Percentiles rank a stretch among this genome's conserved stretches.
Conservation (phyloP, 2,888 invertebrate genomes). For the Pterostichus niger region DNA sequence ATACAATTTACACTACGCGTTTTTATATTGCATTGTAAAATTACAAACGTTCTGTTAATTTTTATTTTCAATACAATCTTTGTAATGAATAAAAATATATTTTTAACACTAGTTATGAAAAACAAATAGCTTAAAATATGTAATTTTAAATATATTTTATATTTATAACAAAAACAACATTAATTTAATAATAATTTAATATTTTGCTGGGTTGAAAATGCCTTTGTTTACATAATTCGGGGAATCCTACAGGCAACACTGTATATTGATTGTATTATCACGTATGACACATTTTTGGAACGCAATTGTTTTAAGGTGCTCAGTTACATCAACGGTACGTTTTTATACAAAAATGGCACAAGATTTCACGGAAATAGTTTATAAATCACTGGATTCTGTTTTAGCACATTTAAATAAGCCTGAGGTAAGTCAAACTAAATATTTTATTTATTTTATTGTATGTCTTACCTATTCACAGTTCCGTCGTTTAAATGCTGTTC, state of each 20-base stretch:
- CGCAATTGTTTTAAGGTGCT: conserved; percentile 14
- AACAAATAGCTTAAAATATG: too few species aligned
- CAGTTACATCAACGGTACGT: background rate
- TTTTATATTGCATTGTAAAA: too few species aligned
- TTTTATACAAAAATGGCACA: conserved; percentile 36
- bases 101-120: too few species aligned
- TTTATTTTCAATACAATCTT: too few species aligned
- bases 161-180: background rate
- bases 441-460: conserved; percentile 4
- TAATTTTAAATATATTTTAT: background rate
- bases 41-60: too few species aligned
- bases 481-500: conserved; percentile 69
- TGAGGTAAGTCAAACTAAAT: conserved; percentile 68
- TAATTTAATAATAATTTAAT: conserved; percentile 6
- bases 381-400: conserved; percentile 70
- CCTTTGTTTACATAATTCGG: background rate
- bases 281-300: background rate
- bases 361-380: conserved; percentile 67
- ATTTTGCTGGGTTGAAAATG: background rate
- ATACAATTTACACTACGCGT: too few species aligned
- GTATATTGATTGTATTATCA: background rate
- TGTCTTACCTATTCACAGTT: conserved; percentile 2
- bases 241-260: conserved; percentile 9
- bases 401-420: conserved; percentile 69
- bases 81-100: too few species aligned